phyloP scores from a whole-genome alignment of 2,113 vertebrate genomes.

The Gopherus evgoodei region DNA sequence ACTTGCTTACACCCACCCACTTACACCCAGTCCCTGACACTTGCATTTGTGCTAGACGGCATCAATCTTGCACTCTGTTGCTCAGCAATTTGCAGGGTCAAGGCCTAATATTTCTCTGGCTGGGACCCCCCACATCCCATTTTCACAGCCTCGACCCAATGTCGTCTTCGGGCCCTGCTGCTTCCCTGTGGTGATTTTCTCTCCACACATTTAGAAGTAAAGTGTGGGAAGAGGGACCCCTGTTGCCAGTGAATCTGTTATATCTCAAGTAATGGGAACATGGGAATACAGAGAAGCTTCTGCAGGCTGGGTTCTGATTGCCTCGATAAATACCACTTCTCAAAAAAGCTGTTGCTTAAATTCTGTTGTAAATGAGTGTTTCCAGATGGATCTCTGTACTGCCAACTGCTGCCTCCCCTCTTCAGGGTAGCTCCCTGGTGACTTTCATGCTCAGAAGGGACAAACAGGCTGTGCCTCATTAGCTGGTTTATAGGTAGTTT shows the following conservation, averaged over 20 bases:
- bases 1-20: neutral
- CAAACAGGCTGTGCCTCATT: neutral
- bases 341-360: neutral
- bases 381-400: neutral
- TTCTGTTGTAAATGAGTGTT: neutral
- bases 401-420: neutral
- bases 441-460: neutral
- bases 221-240: neutral
- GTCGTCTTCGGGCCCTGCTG: neutral
- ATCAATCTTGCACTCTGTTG: neutral
- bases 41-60: neutral
- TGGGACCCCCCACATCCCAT: neutral
- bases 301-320: neutral
- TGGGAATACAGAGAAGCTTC: neutral
- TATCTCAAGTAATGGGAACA: neutral
- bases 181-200: neutral
- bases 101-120: neutral
- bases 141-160: neutral
- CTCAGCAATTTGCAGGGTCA: neutral
- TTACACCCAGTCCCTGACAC: neutral
- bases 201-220: neutral
- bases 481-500: neutral
- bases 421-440: neutral
- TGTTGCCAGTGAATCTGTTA: neutral
- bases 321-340: neutral